Base-by-base conservation (phyloP, 37 sponge, comb jelly and placozoan species). In the Theonella swinhoei region DNA sequence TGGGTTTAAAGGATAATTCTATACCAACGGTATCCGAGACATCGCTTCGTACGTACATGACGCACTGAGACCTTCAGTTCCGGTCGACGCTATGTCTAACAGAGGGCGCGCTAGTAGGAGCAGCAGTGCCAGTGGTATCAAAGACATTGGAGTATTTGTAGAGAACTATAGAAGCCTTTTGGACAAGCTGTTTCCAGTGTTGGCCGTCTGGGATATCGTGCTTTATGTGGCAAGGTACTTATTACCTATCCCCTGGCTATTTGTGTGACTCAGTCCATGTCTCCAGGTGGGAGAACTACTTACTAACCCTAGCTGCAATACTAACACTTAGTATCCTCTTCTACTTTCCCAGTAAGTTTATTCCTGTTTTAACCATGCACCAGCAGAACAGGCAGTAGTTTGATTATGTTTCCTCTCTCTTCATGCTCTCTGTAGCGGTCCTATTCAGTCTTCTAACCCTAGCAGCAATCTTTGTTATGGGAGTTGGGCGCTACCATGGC, bases 181-280 rank as follows among this genome's bases (percentile, higher is more conserved):
- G 42, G 83, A 82, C 23, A 60, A 25, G 4, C 64, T 82, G 3
- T 60, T 31, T 59, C 83, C 73, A 5, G 19, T 82, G 3, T 42
- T 23, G 0, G 42, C 36, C 2, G 65, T 62, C 3, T 1, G 83
- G 8, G 25, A 73, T 38, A 38, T 58, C 29, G 24, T 3, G 3
- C 73, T 74, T n/a, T 82, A 82, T n/a, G 42, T 82, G 29, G 60
- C 71, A 11, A 81, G 82, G 82, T 80, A 68, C n/a, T 65, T 47
- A 47, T 7, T 47, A 14, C 14, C 54, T 14, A 47, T n/a, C 54
- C 14, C 54, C 11, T 47, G 54, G 54, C 54, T 47, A 47, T 14
- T 47, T 7, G 54, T 17, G 54, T 7, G 7, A 47, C 54, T 47
- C 7, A 4, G 4, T 63, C 23, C 69, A 26, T 47, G 0, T 59